Conservation (phyloP, 2,113 vertebrate genomes). For the Cavia aperea region DNA sequence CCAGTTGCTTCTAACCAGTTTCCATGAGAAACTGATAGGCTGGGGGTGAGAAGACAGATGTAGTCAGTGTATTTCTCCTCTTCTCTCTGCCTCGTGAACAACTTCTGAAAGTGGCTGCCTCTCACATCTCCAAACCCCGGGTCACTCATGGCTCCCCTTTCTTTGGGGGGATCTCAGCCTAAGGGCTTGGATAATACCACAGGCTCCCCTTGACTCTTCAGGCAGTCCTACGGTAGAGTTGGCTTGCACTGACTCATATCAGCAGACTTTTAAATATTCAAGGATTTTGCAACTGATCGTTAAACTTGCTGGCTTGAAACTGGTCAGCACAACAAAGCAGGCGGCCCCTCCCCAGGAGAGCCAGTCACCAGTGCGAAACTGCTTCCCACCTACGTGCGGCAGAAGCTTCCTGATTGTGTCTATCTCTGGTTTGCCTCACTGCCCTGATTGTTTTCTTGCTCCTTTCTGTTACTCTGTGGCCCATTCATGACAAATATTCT, state of each 20-base stretch:
- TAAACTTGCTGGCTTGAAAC: conserved; percentile 9
- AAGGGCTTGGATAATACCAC: neutral
- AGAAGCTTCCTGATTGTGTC: neutral
- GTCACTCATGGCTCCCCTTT: neutral
- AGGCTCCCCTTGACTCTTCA: neutral
- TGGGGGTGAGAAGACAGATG: neutral
- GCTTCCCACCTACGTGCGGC: neutral
- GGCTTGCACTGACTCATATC: neutral
- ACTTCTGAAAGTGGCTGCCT: neutral
- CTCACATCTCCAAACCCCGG: neutral
- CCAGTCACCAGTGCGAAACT: neutral
- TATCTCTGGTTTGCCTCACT: neutral
- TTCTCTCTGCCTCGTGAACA: neutral
- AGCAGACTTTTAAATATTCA: neutral
- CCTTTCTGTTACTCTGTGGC: neutral
- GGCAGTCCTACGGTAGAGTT: neutral
- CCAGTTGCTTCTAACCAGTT: neutral
- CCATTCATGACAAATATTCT: neutral
- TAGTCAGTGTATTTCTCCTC: neutral
- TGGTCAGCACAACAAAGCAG: neutral
- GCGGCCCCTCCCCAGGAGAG: neutral
- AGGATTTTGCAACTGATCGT: neutral
- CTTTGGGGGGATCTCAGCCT: neutral
- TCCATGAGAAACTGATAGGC: neutral
- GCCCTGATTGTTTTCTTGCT: neutral